Conservation (phyloP, 1,140 invertebrate species). For the Paracyclopina nana region DNA sequence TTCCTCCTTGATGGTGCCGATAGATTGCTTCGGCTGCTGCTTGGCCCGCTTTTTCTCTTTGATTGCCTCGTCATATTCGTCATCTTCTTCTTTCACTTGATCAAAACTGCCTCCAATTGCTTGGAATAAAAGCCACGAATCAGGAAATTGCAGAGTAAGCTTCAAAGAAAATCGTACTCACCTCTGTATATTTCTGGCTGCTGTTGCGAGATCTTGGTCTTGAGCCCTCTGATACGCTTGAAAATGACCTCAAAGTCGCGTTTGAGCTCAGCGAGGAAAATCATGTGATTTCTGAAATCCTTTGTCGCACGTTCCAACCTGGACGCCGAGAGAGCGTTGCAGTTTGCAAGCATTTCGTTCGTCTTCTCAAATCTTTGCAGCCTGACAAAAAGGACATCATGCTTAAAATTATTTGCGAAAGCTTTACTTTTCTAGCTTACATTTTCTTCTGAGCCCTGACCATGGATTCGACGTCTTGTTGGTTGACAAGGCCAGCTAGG, state of each 20-base stretch:
- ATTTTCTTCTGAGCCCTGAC: conserved; percentile 80
- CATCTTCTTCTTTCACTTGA: not conserved
- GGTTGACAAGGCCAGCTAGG: conserved; percentile 66
- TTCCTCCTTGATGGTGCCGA: too few species aligned
- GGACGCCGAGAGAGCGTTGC: conserved; percentile 61
- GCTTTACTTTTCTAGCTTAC: conserved; percentile 32
- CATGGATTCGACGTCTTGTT: conserved; percentile 70
- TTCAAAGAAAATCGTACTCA: conserved; percentile 21
- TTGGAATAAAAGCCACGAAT: not conserved
- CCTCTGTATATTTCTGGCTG: conserved; percentile 63
- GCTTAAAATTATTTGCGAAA: not conserved
- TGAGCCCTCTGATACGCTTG: conserved; percentile 42
- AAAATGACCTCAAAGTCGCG: conserved; percentile 41
- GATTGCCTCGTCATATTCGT: conserved; percentile 12
- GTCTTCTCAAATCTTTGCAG: conserved; percentile 86
- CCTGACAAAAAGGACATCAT: conserved; percentile 36
- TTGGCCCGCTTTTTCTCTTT: conserved; percentile 5
- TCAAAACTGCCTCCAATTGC: not conserved
- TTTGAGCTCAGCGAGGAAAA: conserved; percentile 43
- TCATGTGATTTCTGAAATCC: conserved; percentile 74
- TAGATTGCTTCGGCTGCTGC: not conserved
- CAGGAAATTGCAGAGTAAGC: not conserved
- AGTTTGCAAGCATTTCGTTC: conserved; percentile 90
- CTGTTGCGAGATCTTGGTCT: conserved; percentile 55
- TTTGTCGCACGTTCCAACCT: conserved; percentile 53